Percentiles rank a stretch among this genome's conserved stretches.
Evolutionary conservation across 2,113 vertebrate genomes (phyloP).

Genomic region (Butorides virescens): DNA sequence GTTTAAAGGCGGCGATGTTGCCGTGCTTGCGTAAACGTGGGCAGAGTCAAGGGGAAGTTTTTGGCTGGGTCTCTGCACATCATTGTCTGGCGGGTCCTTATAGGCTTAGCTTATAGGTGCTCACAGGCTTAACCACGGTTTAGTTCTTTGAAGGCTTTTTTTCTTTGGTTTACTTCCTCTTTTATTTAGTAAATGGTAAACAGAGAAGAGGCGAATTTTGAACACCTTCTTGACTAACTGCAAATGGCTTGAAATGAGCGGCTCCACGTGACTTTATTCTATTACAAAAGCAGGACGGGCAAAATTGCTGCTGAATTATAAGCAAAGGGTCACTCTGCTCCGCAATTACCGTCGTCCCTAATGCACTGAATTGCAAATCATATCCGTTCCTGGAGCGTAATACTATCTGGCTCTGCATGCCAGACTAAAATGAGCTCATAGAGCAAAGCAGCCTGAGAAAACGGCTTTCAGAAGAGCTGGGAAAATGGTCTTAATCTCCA

Average conservation of each 20-base stretch:
- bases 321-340: conserved; percentile 13
- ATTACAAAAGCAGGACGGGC: not conserved
- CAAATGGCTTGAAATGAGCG: not conserved
- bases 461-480: not conserved
- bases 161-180: not conserved
- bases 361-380: conserved; percentile 26
- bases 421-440: not conserved
- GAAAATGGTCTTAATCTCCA: not conserved
- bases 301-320: conserved; percentile 3
- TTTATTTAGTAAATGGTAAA: not conserved
- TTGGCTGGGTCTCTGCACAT: not conserved
- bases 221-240: not conserved
- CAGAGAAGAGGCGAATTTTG: not conserved
- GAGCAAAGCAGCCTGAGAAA: not conserved
- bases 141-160: not conserved
- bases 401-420: not conserved
- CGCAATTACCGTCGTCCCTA: not conserved
- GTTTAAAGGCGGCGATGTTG: not conserved
- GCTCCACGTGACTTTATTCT: not conserved
- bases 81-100: not conserved
- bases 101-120: not conserved
- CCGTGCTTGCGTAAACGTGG: not conserved
- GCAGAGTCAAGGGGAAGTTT: not conserved
- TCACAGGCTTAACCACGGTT: not conserved
- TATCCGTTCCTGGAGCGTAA: not conserved